Evolutionary conservation across 2,113 vertebrate genomes (phyloP).

Genomic region (Sula dactylatra): DNA sequence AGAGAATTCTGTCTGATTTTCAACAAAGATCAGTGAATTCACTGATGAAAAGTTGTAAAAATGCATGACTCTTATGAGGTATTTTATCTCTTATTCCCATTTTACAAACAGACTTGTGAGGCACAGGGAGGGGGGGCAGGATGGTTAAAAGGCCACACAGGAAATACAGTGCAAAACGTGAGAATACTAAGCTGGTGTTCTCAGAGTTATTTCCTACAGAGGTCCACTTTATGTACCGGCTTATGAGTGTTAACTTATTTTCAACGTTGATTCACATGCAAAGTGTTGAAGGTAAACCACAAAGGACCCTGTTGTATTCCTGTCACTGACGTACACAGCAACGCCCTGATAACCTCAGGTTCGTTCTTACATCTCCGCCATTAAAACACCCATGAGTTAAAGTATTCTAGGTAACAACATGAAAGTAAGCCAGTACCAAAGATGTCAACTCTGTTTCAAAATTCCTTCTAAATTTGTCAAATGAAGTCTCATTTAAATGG

Average conservation of each 20-base stretch:
- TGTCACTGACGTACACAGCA: background rate
- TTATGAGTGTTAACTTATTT: background rate
- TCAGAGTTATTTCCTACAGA: background rate
- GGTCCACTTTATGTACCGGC: background rate
- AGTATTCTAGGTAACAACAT: background rate
- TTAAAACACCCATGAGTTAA: background rate
- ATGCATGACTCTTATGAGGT: background rate
- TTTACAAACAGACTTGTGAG: background rate
- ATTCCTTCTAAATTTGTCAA: background rate
- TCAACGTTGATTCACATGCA: background rate
- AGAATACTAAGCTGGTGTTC: background rate
- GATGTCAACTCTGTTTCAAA: background rate
- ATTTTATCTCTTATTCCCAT: background rate
- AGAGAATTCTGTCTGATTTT: background rate
- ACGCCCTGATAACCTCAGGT: background rate
- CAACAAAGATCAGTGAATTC: background rate
- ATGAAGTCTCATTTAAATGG: background rate
- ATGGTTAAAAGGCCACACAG: background rate
- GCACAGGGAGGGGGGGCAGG: background rate
- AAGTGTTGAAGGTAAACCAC: background rate
- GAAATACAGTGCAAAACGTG: background rate
- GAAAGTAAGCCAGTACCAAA: background rate
- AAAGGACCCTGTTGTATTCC: background rate
- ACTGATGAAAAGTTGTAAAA: background rate
- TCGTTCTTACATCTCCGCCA: background rate